Conservation (phyloP, 2,113 vertebrate genomes). For the Galemys pyrenaicus region DNA sequence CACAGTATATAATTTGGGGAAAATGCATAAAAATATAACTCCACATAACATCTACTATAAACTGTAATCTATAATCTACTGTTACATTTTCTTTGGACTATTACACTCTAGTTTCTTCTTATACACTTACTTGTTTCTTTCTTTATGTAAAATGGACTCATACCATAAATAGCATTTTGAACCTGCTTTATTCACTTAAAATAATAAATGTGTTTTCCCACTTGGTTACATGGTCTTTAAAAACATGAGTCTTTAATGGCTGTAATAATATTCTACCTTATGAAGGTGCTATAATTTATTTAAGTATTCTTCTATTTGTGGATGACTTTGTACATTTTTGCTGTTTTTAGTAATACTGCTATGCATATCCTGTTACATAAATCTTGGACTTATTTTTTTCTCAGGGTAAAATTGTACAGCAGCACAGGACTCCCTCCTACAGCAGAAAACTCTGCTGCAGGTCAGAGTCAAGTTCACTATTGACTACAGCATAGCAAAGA, state of each 20-base stretch:
- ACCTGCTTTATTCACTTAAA: slow-evolving; percentile 14
- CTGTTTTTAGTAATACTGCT: slow-evolving; percentile 30
- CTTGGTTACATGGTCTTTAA: slow-evolving; percentile 57
- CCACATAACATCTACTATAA: background rate
- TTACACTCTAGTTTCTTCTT: background rate
- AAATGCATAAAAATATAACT: slow-evolving; percentile 1
- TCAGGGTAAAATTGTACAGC: background rate
- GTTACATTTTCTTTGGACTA: background rate
- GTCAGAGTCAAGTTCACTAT: background rate
- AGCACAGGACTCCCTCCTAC: background rate
- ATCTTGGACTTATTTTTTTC: background rate
- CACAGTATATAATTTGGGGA: background rate
- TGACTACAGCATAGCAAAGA: background rate
- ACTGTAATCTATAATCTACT: background rate
- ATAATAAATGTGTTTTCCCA: slow-evolving; percentile 45
- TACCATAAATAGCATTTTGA: slow-evolving; percentile 35
- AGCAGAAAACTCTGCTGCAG: background rate
- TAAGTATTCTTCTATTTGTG: slow-evolving; percentile 40
- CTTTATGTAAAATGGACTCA: background rate
- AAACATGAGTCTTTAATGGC: slow-evolving; percentile 29
- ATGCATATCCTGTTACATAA: background rate
- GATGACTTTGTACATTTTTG: slow-evolving; percentile 11
- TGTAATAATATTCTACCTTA: slow-evolving; percentile 41
- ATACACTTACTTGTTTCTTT: background rate
- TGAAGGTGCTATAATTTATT: slow-evolving; percentile 42